Evolutionary conservation across 2,113 vertebrate species (phyloP).

Genomic region (Bostrychus sinensis): DNA sequence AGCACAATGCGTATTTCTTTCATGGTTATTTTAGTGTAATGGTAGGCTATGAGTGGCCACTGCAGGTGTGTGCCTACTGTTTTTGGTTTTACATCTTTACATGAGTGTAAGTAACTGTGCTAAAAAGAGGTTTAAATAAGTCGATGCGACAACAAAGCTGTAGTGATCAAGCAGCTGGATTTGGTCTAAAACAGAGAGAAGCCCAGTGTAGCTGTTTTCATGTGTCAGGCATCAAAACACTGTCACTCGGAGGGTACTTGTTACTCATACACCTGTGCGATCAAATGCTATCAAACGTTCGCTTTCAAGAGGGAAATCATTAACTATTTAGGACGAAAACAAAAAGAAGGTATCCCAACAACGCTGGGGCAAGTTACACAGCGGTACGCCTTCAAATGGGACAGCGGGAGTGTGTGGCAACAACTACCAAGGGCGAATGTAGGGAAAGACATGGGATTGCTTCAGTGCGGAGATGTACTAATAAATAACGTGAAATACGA

Average conservation of each 20-base stretch:
- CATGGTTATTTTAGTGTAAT: conserved; percentile 14
- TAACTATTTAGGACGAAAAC: conserved; percentile 28
- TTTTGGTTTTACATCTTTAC: conserved; percentile 54
- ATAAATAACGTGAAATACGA: conserved; percentile 44
- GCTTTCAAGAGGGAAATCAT: conserved; percentile 22
- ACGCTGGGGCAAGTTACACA: conserved; percentile 30
- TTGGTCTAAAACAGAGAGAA: conserved; percentile 31
- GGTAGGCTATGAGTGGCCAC: conserved; percentile 45
- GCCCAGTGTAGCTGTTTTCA: conserved; percentile 41
- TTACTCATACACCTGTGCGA: conserved; percentile 64
- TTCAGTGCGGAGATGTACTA: conserved; percentile 22
- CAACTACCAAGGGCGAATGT: conserved; percentile 51
- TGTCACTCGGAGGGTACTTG: conserved; percentile 36
- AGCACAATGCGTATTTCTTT: conserved; percentile 12
- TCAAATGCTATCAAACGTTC: conserved; percentile 36
- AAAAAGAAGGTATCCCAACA: conserved; percentile 15
- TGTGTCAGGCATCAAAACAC: conserved; percentile 43
- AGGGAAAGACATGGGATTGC: conserved; percentile 25
- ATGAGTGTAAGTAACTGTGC: not conserved
- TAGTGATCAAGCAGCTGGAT: conserved; percentile 52
- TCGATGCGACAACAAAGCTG: conserved; percentile 49
- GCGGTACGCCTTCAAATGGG: conserved; percentile 36
- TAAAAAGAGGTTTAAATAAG: not conserved
- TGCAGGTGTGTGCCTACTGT: conserved; percentile 60
- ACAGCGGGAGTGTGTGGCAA: conserved; percentile 7